These are phyloP conservation scores for Chloebia gouldiae DNA, from an alignment of 2,113 vertebrate genomes.

Conservation along the genomic window DNA sequence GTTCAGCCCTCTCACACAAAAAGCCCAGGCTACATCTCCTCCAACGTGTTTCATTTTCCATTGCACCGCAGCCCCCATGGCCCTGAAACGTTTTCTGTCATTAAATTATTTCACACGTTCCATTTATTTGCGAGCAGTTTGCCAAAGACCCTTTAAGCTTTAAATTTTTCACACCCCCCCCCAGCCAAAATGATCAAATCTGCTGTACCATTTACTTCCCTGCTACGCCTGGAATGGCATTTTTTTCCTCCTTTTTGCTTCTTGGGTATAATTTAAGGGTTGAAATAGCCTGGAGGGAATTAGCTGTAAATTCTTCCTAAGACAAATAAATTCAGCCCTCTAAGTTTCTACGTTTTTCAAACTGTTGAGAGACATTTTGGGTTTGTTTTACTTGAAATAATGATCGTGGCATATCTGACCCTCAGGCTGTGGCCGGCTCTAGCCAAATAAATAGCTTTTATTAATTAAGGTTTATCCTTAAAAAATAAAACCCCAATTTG, in stretches of 20 bases:
- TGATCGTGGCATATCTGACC: slow-evolving; percentile 70
- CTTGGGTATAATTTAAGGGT: slow-evolving; percentile 69
- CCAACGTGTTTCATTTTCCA: slow-evolving; percentile 37
- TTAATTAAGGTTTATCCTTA: slow-evolving; percentile 80
- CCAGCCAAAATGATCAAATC: slow-evolving; percentile 33
- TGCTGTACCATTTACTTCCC: slow-evolving; percentile 11
- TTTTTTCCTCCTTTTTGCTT: background rate
- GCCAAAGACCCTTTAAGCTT: slow-evolving; percentile 60
- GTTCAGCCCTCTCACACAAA: background rate
- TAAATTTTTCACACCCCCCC: slow-evolving; percentile 1
- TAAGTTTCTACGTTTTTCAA: slow-evolving; percentile 43
- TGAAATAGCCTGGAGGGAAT: slow-evolving; percentile 76
- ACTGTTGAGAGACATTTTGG: slow-evolving; percentile 64
- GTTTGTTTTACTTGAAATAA: slow-evolving; percentile 79
- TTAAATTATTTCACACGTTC: slow-evolving; percentile 64
- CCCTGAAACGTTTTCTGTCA: background rate
- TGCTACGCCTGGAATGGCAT: background rate
- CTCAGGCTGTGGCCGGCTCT: slow-evolving; percentile 41
- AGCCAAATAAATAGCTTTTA: slow-evolving; percentile 83
- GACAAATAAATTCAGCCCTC: slow-evolving; percentile 78
- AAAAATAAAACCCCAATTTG: slow-evolving; percentile 66
- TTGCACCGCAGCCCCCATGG: background rate
- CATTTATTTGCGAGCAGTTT: slow-evolving; percentile 24
- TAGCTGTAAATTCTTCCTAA: slow-evolving; percentile 79
- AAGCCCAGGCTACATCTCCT: background rate